Percentiles rank a stretch among this genome's conserved stretches.
These are phyloP conservation scores for Naja naja DNA, from an alignment of 2,113 vertebrate species.

Conservation along the genomic window DNA sequence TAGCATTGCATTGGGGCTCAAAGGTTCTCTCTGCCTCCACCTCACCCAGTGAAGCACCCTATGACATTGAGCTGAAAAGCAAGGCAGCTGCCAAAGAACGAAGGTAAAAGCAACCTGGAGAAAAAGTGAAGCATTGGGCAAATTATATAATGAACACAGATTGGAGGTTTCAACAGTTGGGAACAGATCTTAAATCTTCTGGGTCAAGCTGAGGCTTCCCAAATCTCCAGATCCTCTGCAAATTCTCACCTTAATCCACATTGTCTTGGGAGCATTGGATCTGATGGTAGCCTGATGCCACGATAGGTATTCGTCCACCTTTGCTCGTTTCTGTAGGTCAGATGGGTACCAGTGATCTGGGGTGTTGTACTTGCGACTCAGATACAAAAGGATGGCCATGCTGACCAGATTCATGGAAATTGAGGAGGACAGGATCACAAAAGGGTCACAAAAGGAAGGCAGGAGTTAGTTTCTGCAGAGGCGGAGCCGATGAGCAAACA, in stretches of 20 bases:
- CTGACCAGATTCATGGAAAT: conserved; percentile 32
- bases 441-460: neutral
- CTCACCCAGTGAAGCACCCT: neutral
- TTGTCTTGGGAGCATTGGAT: conserved; percentile 66
- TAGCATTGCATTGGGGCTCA: neutral
- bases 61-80: neutral
- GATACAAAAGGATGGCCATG: conserved; percentile 66
- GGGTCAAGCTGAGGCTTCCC: neutral
- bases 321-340: conserved; percentile 63
- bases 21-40: neutral
- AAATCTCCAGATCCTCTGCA: neutral
- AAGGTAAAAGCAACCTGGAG: neutral
- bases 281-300: conserved; percentile 70
- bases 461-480: neutral
- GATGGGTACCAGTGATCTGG: conserved; percentile 75
- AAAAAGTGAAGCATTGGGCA: neutral
- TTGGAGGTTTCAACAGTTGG: neutral
- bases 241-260: conserved; percentile 60
- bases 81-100: neutral
- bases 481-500: neutral
- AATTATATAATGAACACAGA: neutral
- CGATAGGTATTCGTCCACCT: conserved; percentile 70
- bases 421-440: neutral
- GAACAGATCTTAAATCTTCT: neutral
- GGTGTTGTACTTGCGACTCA: conserved; percentile 64